These are phyloP conservation scores for Elgaria multicarinata DNA, from an alignment of 2,113 vertebrate genomes.

Conservation along the genomic window DNA sequence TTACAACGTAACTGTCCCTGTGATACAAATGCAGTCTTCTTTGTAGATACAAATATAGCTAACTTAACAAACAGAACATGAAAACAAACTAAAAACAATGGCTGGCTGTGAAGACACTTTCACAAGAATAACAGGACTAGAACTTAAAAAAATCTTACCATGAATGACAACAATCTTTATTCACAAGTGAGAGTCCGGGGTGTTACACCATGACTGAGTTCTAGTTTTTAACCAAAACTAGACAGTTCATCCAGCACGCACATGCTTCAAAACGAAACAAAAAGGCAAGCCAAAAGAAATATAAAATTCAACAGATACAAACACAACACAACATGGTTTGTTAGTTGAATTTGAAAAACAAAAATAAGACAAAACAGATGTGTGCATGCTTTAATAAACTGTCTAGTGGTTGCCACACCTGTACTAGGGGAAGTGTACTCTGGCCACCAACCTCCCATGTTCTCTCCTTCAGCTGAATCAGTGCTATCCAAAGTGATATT, in stretches of 20 bases:
- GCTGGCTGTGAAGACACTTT: conserved; percentile 3
- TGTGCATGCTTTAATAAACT: conserved; percentile 88
- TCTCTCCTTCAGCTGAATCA: conserved; percentile 87
- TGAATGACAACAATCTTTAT: conserved; percentile 16
- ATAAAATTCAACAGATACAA: conserved; percentile 71
- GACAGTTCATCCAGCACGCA: conserved; percentile 92
- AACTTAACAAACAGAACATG: conserved; percentile 30
- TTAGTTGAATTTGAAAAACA: conserved; percentile 69
- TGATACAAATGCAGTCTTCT: neutral
- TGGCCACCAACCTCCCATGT: conserved; percentile 97
- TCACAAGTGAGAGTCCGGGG: conserved; percentile 55
- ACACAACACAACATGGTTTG: conserved; percentile 74
- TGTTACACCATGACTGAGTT: conserved; percentile 48
- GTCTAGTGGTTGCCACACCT: conserved; percentile 89
- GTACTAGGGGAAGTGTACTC: conserved; percentile 88
- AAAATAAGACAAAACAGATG: conserved; percentile 67
- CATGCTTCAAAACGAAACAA: conserved; percentile 75
- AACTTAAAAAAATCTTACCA: conserved; percentile 54
- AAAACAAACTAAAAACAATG: conserved; percentile 4
- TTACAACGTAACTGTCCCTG: neutral
- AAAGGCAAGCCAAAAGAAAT: conserved; percentile 61
- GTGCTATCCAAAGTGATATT: conserved; percentile 75
- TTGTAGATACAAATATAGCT: neutral
- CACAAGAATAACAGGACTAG: conserved; percentile 40
- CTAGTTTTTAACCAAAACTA: conserved; percentile 75